Evolutionary conservation across 2,888 invertebrate genomes (phyloP), one percentile per base, ranked within the genome.

Genomic region (Diaperis boleti): DNA sequence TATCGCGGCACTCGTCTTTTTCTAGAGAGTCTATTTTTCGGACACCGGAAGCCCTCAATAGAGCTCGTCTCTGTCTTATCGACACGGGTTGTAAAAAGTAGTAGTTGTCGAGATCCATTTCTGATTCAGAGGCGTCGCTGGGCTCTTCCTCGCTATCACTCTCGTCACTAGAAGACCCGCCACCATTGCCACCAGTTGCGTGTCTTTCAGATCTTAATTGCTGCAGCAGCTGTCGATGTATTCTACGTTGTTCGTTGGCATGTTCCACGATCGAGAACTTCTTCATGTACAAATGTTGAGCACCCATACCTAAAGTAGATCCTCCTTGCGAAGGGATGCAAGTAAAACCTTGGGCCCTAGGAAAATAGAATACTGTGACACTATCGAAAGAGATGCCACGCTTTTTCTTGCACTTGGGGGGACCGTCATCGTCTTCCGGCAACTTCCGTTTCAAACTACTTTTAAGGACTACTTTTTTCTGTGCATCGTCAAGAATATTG

Each of bases 341-440:
- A 29, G 92, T 91, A 82, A 95, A 94, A 13, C 95, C 95, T 84
- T 95, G 95, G 55, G 94, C 88, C 76, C 98, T 85, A 1, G 95
- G 94, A 83, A 98, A 98, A 83, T 97, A 98, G 82, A 89, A 98
- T 6, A 98, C 96, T 13, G 95, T 95, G 0, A 98, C 97, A 69
- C 89, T 91, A 72, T 95, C 92, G 80, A 98, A 98, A 69, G 90
- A 88, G 66, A 98, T 95, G 37, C 88, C 89, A 72, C 91, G 89
- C 82, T 92, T 94, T 76, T 87, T 87, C 78, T 89, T 91, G 76
- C 90, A 85, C 64, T 79, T 72, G 14, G 82, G 81, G 44, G 77
- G 75, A 3, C 84, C 82, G 69, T 83, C 84, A 45, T 81, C 82
- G 56, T 83, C 82, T 56, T 81, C 71, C 77, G 74, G 82, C 78